Evolutionary conservation across 1,140 invertebrate species (phyloP).

Genomic region (Camponotus vicinus): DNA sequence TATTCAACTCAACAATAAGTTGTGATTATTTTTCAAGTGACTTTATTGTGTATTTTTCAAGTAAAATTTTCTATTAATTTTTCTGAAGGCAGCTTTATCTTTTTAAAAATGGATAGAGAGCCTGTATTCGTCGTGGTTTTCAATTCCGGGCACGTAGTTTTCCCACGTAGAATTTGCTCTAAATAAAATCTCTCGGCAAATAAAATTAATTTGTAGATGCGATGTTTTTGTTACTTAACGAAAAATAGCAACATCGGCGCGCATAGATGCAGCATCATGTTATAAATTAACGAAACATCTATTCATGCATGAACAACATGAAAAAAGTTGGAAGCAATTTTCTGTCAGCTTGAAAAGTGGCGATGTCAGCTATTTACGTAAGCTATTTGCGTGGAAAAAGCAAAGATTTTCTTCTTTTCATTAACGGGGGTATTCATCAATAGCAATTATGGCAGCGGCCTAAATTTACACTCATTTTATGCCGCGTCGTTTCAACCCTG

Average conservation of each 20-base stretch:
- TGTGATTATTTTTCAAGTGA: constrained; percentile 12
- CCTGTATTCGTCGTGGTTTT: not conserved
- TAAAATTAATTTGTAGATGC: not conserved
- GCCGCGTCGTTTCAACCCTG: not conserved
- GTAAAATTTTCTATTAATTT: constrained; percentile 26
- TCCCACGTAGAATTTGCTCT: too few species aligned
- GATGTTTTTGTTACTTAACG: not conserved
- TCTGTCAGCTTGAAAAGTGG: not conserved
- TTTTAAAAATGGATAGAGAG: not conserved
- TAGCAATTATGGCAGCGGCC: not conserved
- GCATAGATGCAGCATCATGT: not conserved
- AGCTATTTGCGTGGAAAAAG: not conserved
- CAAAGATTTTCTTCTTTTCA: not conserved
- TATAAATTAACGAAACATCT: not conserved
- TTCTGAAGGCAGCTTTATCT: constrained; percentile 15
- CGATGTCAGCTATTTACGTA: not conserved
- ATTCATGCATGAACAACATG: not conserved
- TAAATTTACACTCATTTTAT: not conserved
- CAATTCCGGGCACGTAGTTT: not conserved
- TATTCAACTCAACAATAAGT: constrained; percentile 1
- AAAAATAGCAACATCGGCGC: not conserved
- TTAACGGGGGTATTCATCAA: not conserved
- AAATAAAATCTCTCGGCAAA: not conserved
- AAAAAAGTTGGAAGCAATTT: constrained; percentile 14
- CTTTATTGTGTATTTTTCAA: not conserved